Base-by-base conservation (phyloP, 2,113 vertebrate species). In the Miniopterus natalensis region DNA sequence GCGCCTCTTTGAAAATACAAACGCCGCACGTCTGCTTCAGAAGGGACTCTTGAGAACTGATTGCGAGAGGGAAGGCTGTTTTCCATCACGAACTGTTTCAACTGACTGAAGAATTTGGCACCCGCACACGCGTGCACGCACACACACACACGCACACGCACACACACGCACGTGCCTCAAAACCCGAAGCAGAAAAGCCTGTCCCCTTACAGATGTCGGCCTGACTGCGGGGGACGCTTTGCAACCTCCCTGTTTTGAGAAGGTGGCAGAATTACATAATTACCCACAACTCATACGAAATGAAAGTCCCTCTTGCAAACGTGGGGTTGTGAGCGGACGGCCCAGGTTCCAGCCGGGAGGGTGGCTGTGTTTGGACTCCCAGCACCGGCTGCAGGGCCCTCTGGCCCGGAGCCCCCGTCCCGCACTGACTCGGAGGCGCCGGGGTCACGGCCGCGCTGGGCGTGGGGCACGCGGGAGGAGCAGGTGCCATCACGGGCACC, bases 221-320 rank as follows among this genome's bases (percentile, higher is more conserved):
- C 80, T 78, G 73, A 40, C 88, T 55, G 47, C 57, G 0, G 93
- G 78, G 94, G 79, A 84, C 75, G 40, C 66, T 68, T 91, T 77
- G 96, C 81, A 95, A 91, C 97, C 96, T 97, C 94, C 97, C 95
- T 80, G 96, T 92, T 97, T 95, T 63, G 95, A 97, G 97, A 98
- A 97, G 97, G 97, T 79, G 92, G 79, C 97, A 95, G 97, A 97
- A 98, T 98, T 97, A 97, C 87, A 98, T 98, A 98, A 98, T 98
- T 97, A 98, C 95, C 93, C 97, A 96, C 98, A 97, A 97, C 98
- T 98, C 97, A 92, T 97, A 96, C 98, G 97, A 96, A 94, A 95
- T 97, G 97, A 98, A 98, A 98, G 97, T 97, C 97, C 88, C 93
- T 97, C 97, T 97, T 96, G 96, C 97, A 98, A 98, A 97, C 96